phyloP scores from a whole-genome alignment of 2,797 vertebrate genomes.

The Hippocampus kuda region DNA sequence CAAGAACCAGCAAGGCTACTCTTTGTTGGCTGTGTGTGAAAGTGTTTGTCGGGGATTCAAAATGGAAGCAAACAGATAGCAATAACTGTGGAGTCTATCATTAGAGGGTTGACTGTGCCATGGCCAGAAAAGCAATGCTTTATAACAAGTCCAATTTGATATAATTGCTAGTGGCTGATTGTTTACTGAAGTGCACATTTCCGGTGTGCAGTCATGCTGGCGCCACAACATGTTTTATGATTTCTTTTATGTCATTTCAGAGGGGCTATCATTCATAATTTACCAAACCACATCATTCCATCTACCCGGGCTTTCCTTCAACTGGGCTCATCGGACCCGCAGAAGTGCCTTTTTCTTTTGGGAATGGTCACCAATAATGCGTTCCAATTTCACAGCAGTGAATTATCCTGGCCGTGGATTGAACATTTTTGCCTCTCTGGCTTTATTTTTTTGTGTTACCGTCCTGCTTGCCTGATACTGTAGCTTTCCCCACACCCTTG shows the following conservation, averaged over 20 bases:
- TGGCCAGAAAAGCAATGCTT: slow-evolving; percentile 50
- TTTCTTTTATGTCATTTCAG: slow-evolving; percentile 64
- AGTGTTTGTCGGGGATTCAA: slow-evolving; percentile 54
- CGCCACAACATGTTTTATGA: slow-evolving; percentile 61
- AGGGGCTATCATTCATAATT: slow-evolving; percentile 67
- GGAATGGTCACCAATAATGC: slow-evolving; percentile 60
- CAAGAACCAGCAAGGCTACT: neutral
- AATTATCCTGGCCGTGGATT: slow-evolving; percentile 64
- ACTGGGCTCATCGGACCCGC: slow-evolving; percentile 47
- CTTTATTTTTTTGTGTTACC: slow-evolving; percentile 61
- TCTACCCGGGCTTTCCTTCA: slow-evolving; percentile 53
- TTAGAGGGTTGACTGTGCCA: slow-evolving; percentile 66
- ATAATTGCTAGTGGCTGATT: slow-evolving; percentile 64
- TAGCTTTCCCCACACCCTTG: slow-evolving; percentile 41
- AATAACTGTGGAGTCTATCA: slow-evolving; percentile 55
- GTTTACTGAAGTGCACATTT: slow-evolving; percentile 69
- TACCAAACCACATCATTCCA: slow-evolving; percentile 48
- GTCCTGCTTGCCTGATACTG: slow-evolving; percentile 27
- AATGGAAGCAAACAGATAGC: slow-evolving; percentile 46
- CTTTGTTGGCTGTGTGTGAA: slow-evolving; percentile 46
- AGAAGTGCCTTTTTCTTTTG: slow-evolving; percentile 54
- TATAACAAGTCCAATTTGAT: slow-evolving; percentile 60
- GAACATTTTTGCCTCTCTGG: slow-evolving; percentile 44
- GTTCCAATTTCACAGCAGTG: slow-evolving; percentile 60
- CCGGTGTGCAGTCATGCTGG: slow-evolving; percentile 57